phyloP scores from a whole-genome alignment of 1,140 invertebrate species.

The Scylla paramamosain region DNA sequence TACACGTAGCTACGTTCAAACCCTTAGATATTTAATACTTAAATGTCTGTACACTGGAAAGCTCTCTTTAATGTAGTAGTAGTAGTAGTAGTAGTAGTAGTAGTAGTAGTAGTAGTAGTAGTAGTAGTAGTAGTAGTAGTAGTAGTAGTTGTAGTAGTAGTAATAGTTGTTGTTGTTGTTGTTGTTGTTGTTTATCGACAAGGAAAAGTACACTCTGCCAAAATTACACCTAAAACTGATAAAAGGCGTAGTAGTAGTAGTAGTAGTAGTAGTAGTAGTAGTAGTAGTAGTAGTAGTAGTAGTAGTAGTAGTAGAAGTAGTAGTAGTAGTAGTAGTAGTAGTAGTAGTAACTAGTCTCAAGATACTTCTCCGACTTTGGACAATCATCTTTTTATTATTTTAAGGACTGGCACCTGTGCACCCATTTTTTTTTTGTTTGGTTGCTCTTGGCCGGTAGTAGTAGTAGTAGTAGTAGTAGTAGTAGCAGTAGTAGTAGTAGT shows the following conservation, averaged over 20 bases:
- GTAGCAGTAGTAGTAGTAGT: conserved; percentile 22
- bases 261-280: conserved; percentile 24
- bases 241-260: not conserved
- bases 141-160: not conserved
- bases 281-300: conserved; percentile 22
- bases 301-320: conserved; percentile 13
- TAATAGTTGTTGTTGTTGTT: not conserved
- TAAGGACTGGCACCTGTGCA: too few relatives aligned
- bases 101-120: conserved; percentile 23
- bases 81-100: conserved; percentile 23
- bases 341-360: not conserved
- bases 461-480: conserved; percentile 23
- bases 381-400: too few relatives aligned
- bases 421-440: too few relatives aligned
- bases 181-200: not conserved
- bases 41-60: too few relatives aligned
- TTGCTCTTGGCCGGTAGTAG: too few relatives aligned
- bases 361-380: too few relatives aligned
- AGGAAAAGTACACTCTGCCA: too few relatives aligned
- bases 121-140: not conserved
- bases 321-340: conserved; percentile 23
- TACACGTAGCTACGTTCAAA: not conserved
- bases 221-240: too few relatives aligned
- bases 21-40: not conserved
- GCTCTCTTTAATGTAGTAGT: not conserved